phyloP scores from a whole-genome alignment of 2,797 vertebrate species.

The Cichlasoma orientale region DNA sequence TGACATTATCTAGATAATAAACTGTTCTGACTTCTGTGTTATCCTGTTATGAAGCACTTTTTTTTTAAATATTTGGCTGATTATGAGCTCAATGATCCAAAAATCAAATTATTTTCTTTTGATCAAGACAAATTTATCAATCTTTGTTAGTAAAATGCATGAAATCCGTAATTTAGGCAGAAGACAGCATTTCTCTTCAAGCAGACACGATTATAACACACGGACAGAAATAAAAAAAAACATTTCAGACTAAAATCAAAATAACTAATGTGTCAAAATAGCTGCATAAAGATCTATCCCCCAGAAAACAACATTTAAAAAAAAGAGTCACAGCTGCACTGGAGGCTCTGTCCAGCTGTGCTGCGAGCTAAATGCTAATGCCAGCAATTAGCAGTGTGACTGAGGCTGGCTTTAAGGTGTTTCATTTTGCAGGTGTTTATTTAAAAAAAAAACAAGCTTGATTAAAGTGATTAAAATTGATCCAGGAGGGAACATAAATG shows the following conservation, averaged over 20 bases:
- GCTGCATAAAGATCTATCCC: neutral
- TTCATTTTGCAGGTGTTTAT: neutral
- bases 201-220: neutral
- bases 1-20: accelerated
- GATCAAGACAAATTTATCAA: neutral
- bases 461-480: neutral
- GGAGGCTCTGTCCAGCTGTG: neutral
- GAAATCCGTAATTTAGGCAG: neutral
- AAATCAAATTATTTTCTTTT: neutral
- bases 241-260: neutral
- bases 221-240: neutral
- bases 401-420: neutral
- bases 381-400: neutral
- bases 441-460: neutral
- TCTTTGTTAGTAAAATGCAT: neutral
- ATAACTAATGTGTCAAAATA: neutral
- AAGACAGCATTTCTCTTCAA: neutral
- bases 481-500: neutral
- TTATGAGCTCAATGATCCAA: neutral
- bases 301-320: neutral
- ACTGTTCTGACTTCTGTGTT: neutral
- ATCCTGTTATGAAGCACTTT: neutral
- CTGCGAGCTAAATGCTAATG: neutral
- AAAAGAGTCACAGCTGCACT: neutral
- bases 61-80: neutral